These are phyloP conservation scores for Lypha dubia DNA, from an alignment of 2,888 invertebrate species.

Conservation along the genomic window DNA sequence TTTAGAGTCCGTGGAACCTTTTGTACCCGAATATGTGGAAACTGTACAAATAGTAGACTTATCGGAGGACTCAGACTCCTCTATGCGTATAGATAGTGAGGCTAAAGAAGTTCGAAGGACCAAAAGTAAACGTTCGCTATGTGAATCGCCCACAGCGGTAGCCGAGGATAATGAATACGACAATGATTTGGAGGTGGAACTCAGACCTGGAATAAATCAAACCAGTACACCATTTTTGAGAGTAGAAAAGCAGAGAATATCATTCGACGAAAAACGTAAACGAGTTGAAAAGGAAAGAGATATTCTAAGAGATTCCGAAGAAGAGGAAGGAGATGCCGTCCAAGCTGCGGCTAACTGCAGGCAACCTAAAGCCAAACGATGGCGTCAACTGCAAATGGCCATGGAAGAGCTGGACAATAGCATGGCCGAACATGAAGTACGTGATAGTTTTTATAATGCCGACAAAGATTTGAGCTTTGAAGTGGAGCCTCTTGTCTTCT, in stretches of 20 bases:
- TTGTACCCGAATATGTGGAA: slow-evolving; percentile 85
- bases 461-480: slow-evolving; percentile 85
- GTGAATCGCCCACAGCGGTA: slow-evolving; percentile 73
- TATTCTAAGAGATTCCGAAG: slow-evolving; percentile 82
- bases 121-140: slow-evolving; percentile 78
- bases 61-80: slow-evolving; percentile 84
- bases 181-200: slow-evolving; percentile 72
- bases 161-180: slow-evolving; percentile 66
- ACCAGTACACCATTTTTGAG: slow-evolving; percentile 80
- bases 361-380: slow-evolving; percentile 77
- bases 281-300: slow-evolving; percentile 82
- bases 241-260: slow-evolving; percentile 82
- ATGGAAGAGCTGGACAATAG: slow-evolving; percentile 70
- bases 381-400: slow-evolving; percentile 78
- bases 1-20: slow-evolving; percentile 85
- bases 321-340: slow-evolving; percentile 73
- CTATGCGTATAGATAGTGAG: slow-evolving; percentile 77
- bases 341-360: slow-evolving; percentile 22
- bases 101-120: slow-evolving; percentile 76
- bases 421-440: slow-evolving; percentile 79
- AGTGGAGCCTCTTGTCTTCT: slow-evolving; percentile 85
- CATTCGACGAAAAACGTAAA: slow-evolving; percentile 83
- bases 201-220: slow-evolving; percentile 75
- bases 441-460: slow-evolving; percentile 86
- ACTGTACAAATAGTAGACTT: slow-evolving; percentile 85